phyloP scores from a whole-genome alignment of 1,140 invertebrate genomes.

The Penaeus japonicus region DNA sequence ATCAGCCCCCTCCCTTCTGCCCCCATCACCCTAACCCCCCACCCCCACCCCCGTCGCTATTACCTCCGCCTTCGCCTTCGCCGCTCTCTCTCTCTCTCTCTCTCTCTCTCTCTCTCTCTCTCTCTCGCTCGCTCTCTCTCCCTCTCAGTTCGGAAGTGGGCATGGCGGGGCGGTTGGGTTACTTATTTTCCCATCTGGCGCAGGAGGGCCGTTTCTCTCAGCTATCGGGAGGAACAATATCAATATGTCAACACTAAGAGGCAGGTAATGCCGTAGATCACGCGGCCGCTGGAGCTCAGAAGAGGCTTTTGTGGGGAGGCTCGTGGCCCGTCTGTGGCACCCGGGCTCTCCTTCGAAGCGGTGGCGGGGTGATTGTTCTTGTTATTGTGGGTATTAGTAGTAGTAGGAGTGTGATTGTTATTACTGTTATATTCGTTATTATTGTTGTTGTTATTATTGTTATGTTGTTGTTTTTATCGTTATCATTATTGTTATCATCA shows the following conservation, averaged over 20 bases:
- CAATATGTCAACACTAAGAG: slow-evolving; percentile 51
- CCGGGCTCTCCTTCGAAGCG: too few relatives aligned
- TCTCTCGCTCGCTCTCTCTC: not conserved
- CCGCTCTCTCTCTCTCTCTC: too few relatives aligned
- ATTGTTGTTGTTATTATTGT: too few relatives aligned
- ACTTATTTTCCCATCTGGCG: slow-evolving; percentile 44
- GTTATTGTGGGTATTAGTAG: too few relatives aligned
- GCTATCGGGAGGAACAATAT: slow-evolving; percentile 51
- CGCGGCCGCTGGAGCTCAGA: not conserved
- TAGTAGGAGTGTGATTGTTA: too few relatives aligned
- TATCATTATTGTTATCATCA: too few relatives aligned
- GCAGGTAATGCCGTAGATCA: slow-evolving; percentile 35
- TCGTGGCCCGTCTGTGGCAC: too few relatives aligned
- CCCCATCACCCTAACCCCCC: too few relatives aligned
- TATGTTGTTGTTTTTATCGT: too few relatives aligned
- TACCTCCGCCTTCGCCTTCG: not conserved
- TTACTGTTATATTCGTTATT: too few relatives aligned
- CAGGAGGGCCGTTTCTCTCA: slow-evolving; percentile 17
- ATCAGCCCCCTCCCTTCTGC: not conserved
- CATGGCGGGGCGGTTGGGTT: not conserved
- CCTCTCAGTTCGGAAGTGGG: not conserved
- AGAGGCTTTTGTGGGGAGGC: too few relatives aligned
- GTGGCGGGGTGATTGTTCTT: too few relatives aligned
- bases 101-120: slow-evolving; percentile 1
- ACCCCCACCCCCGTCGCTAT: not conserved